phyloP scores from a whole-genome alignment of 2,888 invertebrate genomes.

The Morpho helenor region DNA sequence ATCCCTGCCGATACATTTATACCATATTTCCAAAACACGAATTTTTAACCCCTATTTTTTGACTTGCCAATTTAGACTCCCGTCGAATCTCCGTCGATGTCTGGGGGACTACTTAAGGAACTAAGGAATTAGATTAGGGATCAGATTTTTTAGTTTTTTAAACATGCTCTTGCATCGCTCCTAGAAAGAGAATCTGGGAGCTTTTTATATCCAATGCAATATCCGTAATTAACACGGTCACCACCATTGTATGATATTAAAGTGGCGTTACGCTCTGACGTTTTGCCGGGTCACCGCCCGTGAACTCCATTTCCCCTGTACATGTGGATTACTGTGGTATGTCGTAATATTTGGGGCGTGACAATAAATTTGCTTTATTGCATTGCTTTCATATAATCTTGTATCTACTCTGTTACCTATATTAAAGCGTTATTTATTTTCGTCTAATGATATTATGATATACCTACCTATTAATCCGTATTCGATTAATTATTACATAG shows the following conservation, averaged over 20 bases:
- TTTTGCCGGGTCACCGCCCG: slow-evolving; percentile 66
- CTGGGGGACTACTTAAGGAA: too few species aligned
- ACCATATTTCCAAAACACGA: too few species aligned
- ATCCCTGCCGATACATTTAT: too few species aligned
- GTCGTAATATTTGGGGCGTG: slow-evolving; percentile 53
- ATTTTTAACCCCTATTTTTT: too few species aligned
- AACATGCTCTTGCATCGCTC: too few species aligned
- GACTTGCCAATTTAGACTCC: too few species aligned
- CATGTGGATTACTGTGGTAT: slow-evolving; percentile 35
- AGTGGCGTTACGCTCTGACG: slow-evolving; percentile 48
- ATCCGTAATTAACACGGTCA: slow-evolving; percentile 20
- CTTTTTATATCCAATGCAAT: slow-evolving; percentile 5
- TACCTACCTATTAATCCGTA: too few species aligned
- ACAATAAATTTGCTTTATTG: slow-evolving; percentile 28
- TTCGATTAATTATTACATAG: too few species aligned
- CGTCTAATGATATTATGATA: too few species aligned
- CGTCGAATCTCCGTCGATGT: too few species aligned
- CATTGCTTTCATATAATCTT: slow-evolving; percentile 13
- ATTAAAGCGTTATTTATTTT: not conserved
- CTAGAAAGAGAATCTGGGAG: not conserved
- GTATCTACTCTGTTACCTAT: not conserved
- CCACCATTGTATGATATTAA: slow-evolving; percentile 20
- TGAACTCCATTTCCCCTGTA: slow-evolving; percentile 69
- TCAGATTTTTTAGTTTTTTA: too few species aligned
- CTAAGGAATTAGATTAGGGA: too few species aligned